Base-by-base conservation (phyloP, 2,113 vertebrate genomes). In the Dromas ardeola region DNA sequence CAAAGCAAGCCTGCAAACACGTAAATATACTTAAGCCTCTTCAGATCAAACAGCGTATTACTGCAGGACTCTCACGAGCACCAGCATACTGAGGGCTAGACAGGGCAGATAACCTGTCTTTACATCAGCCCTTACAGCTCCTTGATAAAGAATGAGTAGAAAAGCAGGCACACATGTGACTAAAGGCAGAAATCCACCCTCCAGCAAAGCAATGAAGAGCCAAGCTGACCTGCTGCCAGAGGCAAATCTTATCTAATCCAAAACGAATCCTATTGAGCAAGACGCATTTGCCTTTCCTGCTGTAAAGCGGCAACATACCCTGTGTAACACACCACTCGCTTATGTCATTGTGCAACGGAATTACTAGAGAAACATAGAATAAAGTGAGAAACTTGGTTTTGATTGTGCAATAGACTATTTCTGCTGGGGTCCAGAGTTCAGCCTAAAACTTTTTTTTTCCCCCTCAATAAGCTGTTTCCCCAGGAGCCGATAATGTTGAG, bases 371-470 rank as follows among this genome's bases (percentile, higher is more conserved):
- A 74, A 69, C 0, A 36, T n/a, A 15, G 5, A 52, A 30, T 10
- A 10, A 66, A 5, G 3, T 3, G 3, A 80, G 65, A 69, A 82
- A 42, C 13, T 61, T 0, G 0, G 2, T 13, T 32, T 1, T n/a
- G 58, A 17, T 47, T 78, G 59, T 2, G 5, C 59, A 73, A 66
- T 1, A 36, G 15, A 15, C 13, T 30, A 1, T 20, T 94, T 76
- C 49, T 2, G 0, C 34, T 53, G 5, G 0, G 23, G 36, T 14
- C 19, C 6, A 1, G 36, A 86, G 58, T 58, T 93, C 61, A 67
- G 0, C 34, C 61, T 65, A n/a, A 47, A 66, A 47, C 27, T 45
- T 52, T 11, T 13, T 43, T 77, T 43, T 62, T 29, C 36, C n/a
- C 42, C 42, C 42, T 42, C 42, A 29, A 13, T 13, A 26, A 17